These are phyloP conservation scores for Eupeodes latifasciatus DNA, from an alignment of 2,888 invertebrate genomes.

Conservation along the genomic window DNA sequence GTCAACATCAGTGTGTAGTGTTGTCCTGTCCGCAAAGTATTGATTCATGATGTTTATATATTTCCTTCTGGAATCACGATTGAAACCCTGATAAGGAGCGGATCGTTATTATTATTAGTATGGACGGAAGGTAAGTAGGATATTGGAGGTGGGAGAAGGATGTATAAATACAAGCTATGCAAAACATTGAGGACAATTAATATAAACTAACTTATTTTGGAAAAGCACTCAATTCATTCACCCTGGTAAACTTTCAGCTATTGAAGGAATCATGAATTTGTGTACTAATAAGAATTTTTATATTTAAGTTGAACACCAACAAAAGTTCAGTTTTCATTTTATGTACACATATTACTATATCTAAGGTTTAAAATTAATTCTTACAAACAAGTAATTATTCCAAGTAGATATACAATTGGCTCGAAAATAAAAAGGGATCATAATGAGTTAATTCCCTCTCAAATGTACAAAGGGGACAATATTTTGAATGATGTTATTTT, in stretches of 20 bases:
- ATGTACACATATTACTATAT: too few species aligned
- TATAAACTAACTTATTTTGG: constrained; percentile 54
- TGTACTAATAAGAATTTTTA: constrained; percentile 53
- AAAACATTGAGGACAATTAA: constrained; percentile 42
- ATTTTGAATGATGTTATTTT: too few species aligned
- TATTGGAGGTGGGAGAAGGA: too few species aligned
- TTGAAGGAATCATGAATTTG: constrained; percentile 50
- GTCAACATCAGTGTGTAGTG: neutral
- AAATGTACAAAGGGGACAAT: too few species aligned
- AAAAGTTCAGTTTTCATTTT: too few species aligned
- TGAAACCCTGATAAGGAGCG: constrained; percentile 56
- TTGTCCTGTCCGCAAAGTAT: constrained; percentile 51
- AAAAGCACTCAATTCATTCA: constrained; percentile 28
- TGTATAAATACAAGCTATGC: neutral
- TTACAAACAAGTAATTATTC: neutral
- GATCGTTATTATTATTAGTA: constrained; percentile 59
- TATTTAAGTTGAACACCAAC: constrained; percentile 18
- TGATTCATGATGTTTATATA: constrained; percentile 70
- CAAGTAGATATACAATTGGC: too few species aligned
- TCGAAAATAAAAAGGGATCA: too few species aligned
- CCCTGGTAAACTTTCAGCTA: constrained; percentile 46
- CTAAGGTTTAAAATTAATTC: neutral
- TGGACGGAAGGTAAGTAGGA: neutral
- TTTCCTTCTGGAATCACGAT: constrained; percentile 64
- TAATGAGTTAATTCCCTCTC: too few species aligned